Base-by-base conservation (phyloP, 92 coral and sea anemone genomes). In the Epizoanthus fatuus region DNA sequence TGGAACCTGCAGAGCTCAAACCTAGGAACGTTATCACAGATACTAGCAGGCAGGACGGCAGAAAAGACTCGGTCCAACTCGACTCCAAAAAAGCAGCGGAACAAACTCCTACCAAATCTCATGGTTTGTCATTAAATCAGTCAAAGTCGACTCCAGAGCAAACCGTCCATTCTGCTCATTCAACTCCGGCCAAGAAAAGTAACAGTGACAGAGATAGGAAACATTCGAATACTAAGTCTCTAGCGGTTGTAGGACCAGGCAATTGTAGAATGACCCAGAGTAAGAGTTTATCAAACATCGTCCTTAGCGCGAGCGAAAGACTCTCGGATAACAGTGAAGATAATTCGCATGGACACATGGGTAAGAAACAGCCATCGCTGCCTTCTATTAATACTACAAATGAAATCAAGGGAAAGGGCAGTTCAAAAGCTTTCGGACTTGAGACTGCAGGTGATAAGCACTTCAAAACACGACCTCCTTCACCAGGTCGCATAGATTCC, bases 401-500 rank as follows among this genome's bases (percentile, higher is more conserved):
- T 66, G 40, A 37, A 37, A 37, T 4, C 3, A 62, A 77, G 29
- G 53, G 47, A 12, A 77, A 60, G 12, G 75, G 45, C 29, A 70
- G 3, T 7, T 17, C 75, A 11, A 70, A 38, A 15, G 3, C 54
- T 69, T 9, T 52, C 4, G 20, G 63, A 4, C 25, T 16, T 17
- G 54, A 76, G 3, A 19, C 13, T 22, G 14, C 55, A 11, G 20
- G 10, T 17, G 69, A 76, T 25, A 76, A 76, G 53, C 81, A 58
- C 9, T 16, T 55, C 40, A 76, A 60, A 32, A 83, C 91, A 57
- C 90, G 91, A 2, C 91, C 96, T 14, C 94, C 96, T 0, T 90
- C 93, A 0, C 89, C 98, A 55, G 90, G 86, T 25, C 77, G 91
- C 37, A 74, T 90, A 5, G 98, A 93, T 51, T 95, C 98, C 72